Evolutionary conservation across 2,113 vertebrate genomes (phyloP), one percentile per base, ranked within the genome.

Genomic region (Scolopax mira): DNA sequence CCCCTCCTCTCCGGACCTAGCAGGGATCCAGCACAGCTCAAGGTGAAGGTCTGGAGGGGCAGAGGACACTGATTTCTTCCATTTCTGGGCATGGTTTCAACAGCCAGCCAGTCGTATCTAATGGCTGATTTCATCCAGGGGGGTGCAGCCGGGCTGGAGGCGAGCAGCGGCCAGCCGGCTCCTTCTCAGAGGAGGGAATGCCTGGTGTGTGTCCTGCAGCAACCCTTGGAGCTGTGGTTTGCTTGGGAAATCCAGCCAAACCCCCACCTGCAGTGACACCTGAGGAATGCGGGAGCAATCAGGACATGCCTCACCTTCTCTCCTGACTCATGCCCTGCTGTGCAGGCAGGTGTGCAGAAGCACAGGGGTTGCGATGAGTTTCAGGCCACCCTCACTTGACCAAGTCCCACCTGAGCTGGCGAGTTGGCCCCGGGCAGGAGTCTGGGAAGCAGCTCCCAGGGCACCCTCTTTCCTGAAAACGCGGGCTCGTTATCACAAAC

Each of bases 301-400:
- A 85, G 91, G 79, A 89, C 10, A 0, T 22, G 55, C 64, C 85
- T 93, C 44, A 51, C 79, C 82, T 90, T 62, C 82, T 49, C 60
- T 85, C 77, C 55, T 88, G 85, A 93, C 82, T 90, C 84, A 70
- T 21, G 70, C 70, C 81, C 93, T 97, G 79, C 85, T 44, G 31
- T 44, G 66, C 61, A 9, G 39, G 16, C 13, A n/a, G 14, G 24
- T 57, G 65, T 2, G 12, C 62, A 52, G 44, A 70, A 70, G 51
- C 23, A 61, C 66, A 46, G 67, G 58, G 17, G 10, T 6, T 84
- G 75, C 0, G 1, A 31, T 12, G 11, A 7, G 23, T 80, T 87
- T 64, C 62, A 52, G 69, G 70, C 35, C 51, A 18, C 52, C 1
- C 1, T 67, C 10, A 6, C 52, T 81, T 30, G 19, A 52, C 28